Evolutionary conservation across 2,113 vertebrate genomes (phyloP), one percentile per base, ranked within the genome.

Genomic region (Psittacara wagleri): DNA sequence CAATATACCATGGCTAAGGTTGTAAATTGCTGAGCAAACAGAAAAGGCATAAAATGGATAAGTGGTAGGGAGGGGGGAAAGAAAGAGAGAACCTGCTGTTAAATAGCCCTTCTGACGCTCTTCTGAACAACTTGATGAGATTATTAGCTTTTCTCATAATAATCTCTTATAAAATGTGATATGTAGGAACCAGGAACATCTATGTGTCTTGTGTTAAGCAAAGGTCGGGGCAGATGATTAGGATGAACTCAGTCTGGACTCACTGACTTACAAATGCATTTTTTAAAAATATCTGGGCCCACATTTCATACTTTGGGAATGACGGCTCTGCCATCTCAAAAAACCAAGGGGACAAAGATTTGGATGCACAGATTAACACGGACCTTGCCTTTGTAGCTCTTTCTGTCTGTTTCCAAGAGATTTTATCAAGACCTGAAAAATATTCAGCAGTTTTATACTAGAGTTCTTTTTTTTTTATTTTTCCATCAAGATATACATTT

Each of bases 81-180:
- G 35, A 66, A 68, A 59, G 27, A 63, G 57, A 82, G 48, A 85
- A 43, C 81, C 84, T 90, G 89, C 87, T 91, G 87, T 83, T 92
- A 89, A 94, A 85, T 87, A 94, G 94, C 87, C 81, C 91, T 87
- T 79, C 12, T 4, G 68, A 73, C 24, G 49, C 23, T 52, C 62
- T 49, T 95, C 75, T 83, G 70, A 82, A 87, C 70, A 96, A 91
- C 10, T 73, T 72, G 78, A 90, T 84, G 85, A 83, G 91, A 91
- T 97, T 85, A 90, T 87, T 85, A 92, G 78, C 67, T 94, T 90
- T 92, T 57, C 87, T 91, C 22, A 52, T 91, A 57, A 90, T 92
- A 91, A 91, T 64, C 44, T 74, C 48, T 48, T 72, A 75, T 13
- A 86, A 94, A 95, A 86, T 41, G 79, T 12, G 68, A 75, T 81